Percentiles rank a stretch among this genome's conserved stretches.
Conservation (phyloP, 2,113 vertebrate genomes). For the Anarrhichthys ocellatus region DNA sequence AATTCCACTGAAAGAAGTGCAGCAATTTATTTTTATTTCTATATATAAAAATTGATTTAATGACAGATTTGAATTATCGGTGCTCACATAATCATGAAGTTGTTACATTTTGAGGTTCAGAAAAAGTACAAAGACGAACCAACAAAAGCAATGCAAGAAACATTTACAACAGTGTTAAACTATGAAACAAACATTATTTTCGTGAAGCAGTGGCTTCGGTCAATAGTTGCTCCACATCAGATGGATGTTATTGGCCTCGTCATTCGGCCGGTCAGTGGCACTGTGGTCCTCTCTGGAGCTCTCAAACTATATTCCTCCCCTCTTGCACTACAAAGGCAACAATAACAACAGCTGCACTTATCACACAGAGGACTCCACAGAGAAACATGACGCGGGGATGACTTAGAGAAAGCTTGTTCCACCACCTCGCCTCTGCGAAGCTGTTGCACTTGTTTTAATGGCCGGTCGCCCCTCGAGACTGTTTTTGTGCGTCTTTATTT, state of each 20-base stretch:
- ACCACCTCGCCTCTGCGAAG: not conserved
- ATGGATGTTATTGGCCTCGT: constrained; percentile 26
- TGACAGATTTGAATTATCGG: not conserved
- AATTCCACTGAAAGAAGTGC: not conserved
- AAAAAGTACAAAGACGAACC: not conserved
- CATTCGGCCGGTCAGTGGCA: constrained; percentile 74
- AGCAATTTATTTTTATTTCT: not conserved
- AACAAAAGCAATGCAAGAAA: not conserved
- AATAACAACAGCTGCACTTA: constrained; percentile 77
- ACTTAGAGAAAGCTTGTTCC: constrained; percentile 27
- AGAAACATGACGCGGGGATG: constrained; percentile 49
- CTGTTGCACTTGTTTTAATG: constrained; percentile 55
- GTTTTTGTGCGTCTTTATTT: constrained; percentile 36
- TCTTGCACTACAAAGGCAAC: constrained; percentile 67
- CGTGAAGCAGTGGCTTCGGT: not conserved
- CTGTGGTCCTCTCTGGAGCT: constrained; percentile 60
- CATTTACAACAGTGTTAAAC: not conserved
- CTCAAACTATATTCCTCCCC: constrained; percentile 44
- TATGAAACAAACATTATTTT: not conserved
- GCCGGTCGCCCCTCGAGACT: constrained; percentile 4
- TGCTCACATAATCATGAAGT: not conserved
- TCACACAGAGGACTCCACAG: constrained; percentile 37
- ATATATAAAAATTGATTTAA: not conserved
- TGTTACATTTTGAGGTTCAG: not conserved
- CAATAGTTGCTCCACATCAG: not conserved